These are phyloP conservation scores for Aldabrachelys gigantea DNA, from an alignment of 2,113 vertebrate genomes.

Conservation along the genomic window DNA sequence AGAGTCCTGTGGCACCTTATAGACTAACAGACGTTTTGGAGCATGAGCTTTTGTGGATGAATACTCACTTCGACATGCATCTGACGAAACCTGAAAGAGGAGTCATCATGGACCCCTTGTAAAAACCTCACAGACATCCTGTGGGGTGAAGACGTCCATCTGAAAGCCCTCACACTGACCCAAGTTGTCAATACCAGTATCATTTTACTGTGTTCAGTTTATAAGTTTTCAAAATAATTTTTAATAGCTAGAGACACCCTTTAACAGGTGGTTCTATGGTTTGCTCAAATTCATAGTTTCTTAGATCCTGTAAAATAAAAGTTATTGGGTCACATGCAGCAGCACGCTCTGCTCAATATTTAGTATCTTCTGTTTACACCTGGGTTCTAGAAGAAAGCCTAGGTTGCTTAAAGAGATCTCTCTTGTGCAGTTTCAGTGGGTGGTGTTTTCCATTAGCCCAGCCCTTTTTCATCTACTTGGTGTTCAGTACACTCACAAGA, in stretches of 20 bases:
- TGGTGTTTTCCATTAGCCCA: not conserved
- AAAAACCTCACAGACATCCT: not conserved
- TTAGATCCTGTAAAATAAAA: conserved; percentile 7
- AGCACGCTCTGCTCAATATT: not conserved
- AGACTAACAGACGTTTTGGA: no score
- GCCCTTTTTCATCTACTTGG: not conserved
- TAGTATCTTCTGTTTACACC: not conserved
- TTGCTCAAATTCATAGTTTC: not conserved
- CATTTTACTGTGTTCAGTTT: not conserved
- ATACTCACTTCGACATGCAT: no score
- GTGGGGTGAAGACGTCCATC: not conserved
- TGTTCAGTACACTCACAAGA: not conserved
- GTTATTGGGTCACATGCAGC: not conserved
- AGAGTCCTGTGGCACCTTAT: no score
- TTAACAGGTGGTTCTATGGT: not conserved
- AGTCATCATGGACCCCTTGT: not conserved
- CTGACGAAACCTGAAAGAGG: not conserved
- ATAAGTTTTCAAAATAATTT: not conserved
- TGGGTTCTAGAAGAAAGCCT: not conserved
- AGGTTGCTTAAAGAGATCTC: not conserved
- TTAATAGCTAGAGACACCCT: not conserved
- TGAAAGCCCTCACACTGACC: not conserved
- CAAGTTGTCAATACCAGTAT: not conserved
- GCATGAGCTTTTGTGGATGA: no score
- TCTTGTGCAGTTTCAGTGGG: not conserved